These are phyloP conservation scores for Callospermophilus lateralis DNA, from an alignment of 2,113 vertebrate genomes.

Conservation along the genomic window DNA sequence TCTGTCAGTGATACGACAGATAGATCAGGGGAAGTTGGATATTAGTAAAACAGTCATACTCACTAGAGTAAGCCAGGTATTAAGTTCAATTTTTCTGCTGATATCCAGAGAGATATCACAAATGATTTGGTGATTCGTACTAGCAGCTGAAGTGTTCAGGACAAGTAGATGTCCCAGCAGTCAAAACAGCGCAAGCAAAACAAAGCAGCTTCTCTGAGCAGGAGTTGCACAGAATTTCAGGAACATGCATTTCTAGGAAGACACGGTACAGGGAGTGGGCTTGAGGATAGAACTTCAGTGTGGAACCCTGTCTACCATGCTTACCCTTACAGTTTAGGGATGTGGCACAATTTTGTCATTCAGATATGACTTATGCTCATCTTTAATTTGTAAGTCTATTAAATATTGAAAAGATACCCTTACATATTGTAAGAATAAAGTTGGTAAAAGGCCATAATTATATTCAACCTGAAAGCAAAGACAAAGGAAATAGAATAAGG, in stretches of 20 bases:
- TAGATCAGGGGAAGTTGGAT: neutral
- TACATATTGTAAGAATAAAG: neutral
- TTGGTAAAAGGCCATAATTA: neutral
- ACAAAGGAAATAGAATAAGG: neutral
- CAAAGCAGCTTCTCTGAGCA: neutral
- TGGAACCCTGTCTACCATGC: too few species aligned
- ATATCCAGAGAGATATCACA: neutral
- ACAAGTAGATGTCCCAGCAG: neutral
- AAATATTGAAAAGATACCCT: neutral
- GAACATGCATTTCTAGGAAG: neutral
- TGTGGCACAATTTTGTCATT: neutral
- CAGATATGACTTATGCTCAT: neutral
- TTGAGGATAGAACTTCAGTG: neutral
- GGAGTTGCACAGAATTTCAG: neutral
- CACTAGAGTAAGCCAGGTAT: neutral
- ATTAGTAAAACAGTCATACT: neutral
- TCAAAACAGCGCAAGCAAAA: neutral
- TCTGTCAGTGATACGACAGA: neutral
- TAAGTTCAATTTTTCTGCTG: neutral
- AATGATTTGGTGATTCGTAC: neutral
- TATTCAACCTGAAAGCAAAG: neutral
- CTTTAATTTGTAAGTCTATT: neutral
- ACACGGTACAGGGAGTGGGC: rapidly evolving
- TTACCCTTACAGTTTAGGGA: neutral
- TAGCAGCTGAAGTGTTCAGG: neutral